Percentiles rank a stretch among this genome's conserved stretches.
phyloP scores from a whole-genome alignment of 37 sponge, comb jelly and placozoan genomes.

The Agelas oroides region DNA sequence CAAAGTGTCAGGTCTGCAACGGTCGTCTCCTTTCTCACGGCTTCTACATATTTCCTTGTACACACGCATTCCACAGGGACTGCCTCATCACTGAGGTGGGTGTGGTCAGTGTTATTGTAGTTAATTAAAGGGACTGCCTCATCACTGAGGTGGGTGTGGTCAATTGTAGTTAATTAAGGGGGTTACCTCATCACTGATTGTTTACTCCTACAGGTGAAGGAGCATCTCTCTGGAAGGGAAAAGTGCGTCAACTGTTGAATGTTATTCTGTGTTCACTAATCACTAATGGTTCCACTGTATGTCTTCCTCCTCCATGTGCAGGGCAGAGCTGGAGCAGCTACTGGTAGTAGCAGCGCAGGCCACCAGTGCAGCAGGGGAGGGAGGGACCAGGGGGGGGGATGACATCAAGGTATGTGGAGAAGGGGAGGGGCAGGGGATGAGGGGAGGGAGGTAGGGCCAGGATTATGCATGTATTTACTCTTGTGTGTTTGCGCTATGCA shows the following conservation, averaged over 20 bases:
- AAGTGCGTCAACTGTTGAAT: no score
- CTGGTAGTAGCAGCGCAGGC: neutral
- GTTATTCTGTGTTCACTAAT: no score
- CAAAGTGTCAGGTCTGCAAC: constrained; percentile 84
- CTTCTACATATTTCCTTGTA: constrained; percentile 98
- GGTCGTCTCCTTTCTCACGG: constrained; percentile 74
- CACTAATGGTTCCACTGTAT: no score
- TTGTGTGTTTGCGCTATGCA: neutral
- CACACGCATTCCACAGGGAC: constrained; percentile 91
- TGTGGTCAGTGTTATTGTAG: no score
- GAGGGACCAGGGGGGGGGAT: neutral
- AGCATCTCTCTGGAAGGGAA: no score
- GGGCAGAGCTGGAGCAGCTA: constrained; percentile 17
- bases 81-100: constrained; percentile 76
- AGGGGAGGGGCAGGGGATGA: no score
- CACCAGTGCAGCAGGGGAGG: neutral
- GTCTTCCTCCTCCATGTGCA: no score
- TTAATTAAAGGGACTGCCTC: constrained; percentile 75
- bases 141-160: constrained; percentile 48
- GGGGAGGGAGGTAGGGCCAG: no score
- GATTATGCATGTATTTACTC: no score
- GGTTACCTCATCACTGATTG: constrained; percentile 85
- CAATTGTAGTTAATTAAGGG: neutral
- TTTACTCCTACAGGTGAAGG: no score
- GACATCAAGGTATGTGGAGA: neutral